These are phyloP conservation scores for Phragmatobia fuliginosa DNA, from an alignment of 2,888 invertebrate species.

Conservation along the genomic window DNA sequence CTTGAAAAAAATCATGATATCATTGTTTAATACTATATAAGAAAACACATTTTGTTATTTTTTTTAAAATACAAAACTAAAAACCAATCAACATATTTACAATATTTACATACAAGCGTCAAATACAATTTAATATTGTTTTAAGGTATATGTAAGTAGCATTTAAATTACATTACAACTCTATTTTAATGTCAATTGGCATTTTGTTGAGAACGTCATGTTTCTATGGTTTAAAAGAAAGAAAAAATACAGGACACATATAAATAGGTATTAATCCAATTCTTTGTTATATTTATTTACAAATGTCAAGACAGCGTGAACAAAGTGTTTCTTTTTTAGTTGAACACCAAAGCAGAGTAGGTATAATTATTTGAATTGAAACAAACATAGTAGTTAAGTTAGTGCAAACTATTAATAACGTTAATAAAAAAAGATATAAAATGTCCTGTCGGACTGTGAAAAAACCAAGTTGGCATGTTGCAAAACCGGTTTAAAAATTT, in stretches of 20 bases:
- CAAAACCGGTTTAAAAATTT: conserved; percentile 59
- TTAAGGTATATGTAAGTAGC: too few relatives aligned
- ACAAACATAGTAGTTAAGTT: conserved; percentile 41
- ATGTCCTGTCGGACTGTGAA: conserved; percentile 47
- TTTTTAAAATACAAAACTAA: too few relatives aligned
- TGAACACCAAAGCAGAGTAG: neutral
- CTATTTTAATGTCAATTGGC: neutral
- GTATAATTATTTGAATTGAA: conserved; percentile 29
- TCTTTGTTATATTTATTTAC: neutral
- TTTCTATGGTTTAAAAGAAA: neutral
- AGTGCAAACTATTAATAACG: conserved; percentile 50
- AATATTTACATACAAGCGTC: too few relatives aligned
- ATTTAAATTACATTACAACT: neutral
- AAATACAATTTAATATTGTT: too few relatives aligned
- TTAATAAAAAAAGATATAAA: conserved; percentile 48
- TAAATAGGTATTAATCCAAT: neutral
- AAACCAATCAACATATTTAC: too few relatives aligned
- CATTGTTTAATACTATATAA: too few relatives aligned
- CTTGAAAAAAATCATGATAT: neutral
- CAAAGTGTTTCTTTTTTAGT: neutral
- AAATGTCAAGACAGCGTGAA: neutral
- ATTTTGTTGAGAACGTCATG: neutral
- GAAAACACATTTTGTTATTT: too few relatives aligned
- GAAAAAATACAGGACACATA: too few relatives aligned
- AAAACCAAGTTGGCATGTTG: conserved; percentile 56